Evolutionary conservation across 2,888 invertebrate species (phyloP).

Genomic region (Mellilla xanthometata): DNA sequence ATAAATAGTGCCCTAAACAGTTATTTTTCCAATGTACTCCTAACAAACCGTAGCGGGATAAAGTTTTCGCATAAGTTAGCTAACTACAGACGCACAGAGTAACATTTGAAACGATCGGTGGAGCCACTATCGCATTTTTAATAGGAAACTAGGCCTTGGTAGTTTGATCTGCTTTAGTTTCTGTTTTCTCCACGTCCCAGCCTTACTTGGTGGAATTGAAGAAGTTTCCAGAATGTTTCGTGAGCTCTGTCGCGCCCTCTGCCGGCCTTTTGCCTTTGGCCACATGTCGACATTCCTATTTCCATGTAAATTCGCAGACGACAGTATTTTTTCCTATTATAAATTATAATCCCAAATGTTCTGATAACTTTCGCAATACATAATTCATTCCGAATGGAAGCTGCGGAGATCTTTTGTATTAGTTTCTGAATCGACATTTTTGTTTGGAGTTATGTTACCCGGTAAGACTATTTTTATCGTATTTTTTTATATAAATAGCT

Average conservation of each 20-base stretch:
- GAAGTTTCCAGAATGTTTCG: constrained; percentile 31
- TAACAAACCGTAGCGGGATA: constrained; percentile 36
- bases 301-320: constrained; percentile 61
- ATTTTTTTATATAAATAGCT: too few species aligned
- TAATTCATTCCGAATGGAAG: constrained; percentile 49
- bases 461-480: too few species aligned
- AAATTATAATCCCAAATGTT: constrained; percentile 34
- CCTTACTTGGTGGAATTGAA: neutral
- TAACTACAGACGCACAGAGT: too few species aligned
- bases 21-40: constrained; percentile 52
- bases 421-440: constrained; percentile 30
- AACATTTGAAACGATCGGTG: too few species aligned
- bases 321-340: constrained; percentile 50
- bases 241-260: constrained; percentile 19
- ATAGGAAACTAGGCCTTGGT: too few species aligned
- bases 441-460: too few species aligned
- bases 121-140: too few species aligned
- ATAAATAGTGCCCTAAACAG: constrained; percentile 33
- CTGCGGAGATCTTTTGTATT: constrained; percentile 38
- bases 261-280: constrained; percentile 34
- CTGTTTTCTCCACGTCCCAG: too few species aligned
- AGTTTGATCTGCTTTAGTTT: too few species aligned
- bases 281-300: constrained; percentile 59
- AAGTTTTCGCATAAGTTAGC: too few species aligned
- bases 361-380: constrained; percentile 49